Evolutionary conservation across 2,113 vertebrate species (phyloP), one percentile per base, ranked within the genome.

Genomic region (Lophura nycthemera): DNA sequence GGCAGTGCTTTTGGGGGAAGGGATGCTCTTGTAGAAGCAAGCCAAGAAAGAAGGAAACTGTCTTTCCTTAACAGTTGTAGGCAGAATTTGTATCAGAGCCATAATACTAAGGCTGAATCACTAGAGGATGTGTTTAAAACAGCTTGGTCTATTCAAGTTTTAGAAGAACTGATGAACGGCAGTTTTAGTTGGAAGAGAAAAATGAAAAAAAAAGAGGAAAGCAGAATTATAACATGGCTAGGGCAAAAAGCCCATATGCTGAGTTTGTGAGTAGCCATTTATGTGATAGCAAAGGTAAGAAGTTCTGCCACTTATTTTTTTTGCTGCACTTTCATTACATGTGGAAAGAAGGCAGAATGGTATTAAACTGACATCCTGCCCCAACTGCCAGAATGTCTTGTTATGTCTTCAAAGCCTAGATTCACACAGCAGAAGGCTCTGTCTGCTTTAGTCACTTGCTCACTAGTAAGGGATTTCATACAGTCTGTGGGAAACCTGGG

Each of bases 91-190:
- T 96, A 96, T 92, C 92, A 92, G 86, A 95, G 96, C 96, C 96
- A 96, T 94, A 86, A 93, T 94, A 90, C 95, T 86, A 88, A 94
- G 96, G 88, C 95, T 96, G 96, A 96, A 95, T 96, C 95, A 96
- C 95, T 95, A 95, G 86, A 96, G 95, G 96, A 96, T 96, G 92
- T 96, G 96, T 96, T 96, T 96, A 96, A 96, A 96, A 96, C 96
- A 96, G 96, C 96, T 96, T 96, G 96, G 96, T 96, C 96, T 96
- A 96, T 96, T 96, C 96, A 96, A 96, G 95, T 95, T 93, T 93
- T 93, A 94, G 96, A 94, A 96, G 80, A 95, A 61, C 76, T 94
- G 93, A 95, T 96, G 96, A 96, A 95, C 95, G 86, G 73, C 82
- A 93, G 83, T 93, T 96, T 90, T 88, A 95, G 86, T 43, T 75